phyloP scores from a whole-genome alignment of 2,113 vertebrate genomes.

The Lichenostomus cassidix region DNA sequence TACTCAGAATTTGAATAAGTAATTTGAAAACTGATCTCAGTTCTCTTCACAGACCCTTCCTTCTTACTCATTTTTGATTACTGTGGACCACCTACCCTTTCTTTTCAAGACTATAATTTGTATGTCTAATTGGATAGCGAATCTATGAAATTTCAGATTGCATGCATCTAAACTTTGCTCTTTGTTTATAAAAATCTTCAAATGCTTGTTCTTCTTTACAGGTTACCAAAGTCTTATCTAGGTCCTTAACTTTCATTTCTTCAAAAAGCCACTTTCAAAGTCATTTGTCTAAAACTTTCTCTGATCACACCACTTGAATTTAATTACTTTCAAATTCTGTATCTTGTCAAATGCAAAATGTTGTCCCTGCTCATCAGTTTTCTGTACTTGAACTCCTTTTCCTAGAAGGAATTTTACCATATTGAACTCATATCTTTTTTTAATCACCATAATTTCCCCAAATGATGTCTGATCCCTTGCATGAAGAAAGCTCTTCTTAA shows the following conservation, averaged over 20 bases:
- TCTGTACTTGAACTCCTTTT: background rate
- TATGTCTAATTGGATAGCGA: background rate
- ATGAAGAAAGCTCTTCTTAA: background rate
- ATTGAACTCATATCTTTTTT: background rate
- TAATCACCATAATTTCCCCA: background rate
- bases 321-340: background rate
- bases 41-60: background rate
- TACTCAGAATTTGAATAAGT: background rate
- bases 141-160: background rate
- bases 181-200: slow-evolving; percentile 1
- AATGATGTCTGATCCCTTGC: background rate
- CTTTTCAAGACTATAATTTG: background rate
- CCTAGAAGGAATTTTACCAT: background rate
- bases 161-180: background rate
- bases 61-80: background rate
- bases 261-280: background rate
- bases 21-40: background rate
- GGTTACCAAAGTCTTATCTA: background rate
- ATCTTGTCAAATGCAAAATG: background rate
- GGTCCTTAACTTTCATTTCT: background rate
- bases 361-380: background rate
- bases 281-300: background rate
- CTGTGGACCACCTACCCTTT: background rate
- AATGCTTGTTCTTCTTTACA: slow-evolving; percentile 27
- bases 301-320: background rate